These are phyloP conservation scores for Stercorarius parasiticus DNA, from an alignment of 2,113 vertebrate genomes.

Conservation along the genomic window DNA sequence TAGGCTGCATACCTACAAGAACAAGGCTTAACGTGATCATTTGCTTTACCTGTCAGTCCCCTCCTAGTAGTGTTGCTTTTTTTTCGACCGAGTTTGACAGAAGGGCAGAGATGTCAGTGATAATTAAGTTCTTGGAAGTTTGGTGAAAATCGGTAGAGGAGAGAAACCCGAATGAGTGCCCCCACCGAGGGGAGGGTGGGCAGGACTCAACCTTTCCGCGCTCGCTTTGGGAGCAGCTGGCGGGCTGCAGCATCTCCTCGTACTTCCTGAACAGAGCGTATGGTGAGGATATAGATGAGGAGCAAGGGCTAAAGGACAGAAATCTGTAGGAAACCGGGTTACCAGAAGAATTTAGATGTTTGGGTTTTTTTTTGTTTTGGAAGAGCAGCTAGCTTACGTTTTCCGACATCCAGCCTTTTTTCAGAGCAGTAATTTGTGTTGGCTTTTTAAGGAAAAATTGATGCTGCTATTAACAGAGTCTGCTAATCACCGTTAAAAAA, in stretches of 20 bases:
- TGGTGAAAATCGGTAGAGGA: neutral
- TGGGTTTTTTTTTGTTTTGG: neutral
- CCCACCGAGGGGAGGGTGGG: neutral
- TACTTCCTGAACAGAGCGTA: neutral
- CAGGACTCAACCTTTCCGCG: neutral
- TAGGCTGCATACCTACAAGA: neutral
- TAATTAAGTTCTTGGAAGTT: conserved; percentile 30
- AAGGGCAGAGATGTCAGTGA: neutral
- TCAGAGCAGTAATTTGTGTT: neutral
- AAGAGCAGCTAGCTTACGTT: neutral
- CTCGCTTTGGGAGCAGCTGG: conserved; percentile 26
- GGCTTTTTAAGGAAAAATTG: neutral
- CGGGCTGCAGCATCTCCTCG: neutral
- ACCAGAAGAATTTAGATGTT: neutral
- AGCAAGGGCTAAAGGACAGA: conserved; percentile 41
- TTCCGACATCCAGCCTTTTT: neutral
- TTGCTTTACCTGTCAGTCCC: neutral
- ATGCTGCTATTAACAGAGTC: neutral
- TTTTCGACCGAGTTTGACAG: neutral
- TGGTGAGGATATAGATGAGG: neutral
- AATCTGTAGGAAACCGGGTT: neutral
- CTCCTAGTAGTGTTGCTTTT: neutral
- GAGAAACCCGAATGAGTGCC: neutral
- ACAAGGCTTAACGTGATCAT: neutral
- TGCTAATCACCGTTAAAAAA: neutral